Conservation (phyloP, 2,113 vertebrate genomes). For the Phylloscopus trochiloides region DNA sequence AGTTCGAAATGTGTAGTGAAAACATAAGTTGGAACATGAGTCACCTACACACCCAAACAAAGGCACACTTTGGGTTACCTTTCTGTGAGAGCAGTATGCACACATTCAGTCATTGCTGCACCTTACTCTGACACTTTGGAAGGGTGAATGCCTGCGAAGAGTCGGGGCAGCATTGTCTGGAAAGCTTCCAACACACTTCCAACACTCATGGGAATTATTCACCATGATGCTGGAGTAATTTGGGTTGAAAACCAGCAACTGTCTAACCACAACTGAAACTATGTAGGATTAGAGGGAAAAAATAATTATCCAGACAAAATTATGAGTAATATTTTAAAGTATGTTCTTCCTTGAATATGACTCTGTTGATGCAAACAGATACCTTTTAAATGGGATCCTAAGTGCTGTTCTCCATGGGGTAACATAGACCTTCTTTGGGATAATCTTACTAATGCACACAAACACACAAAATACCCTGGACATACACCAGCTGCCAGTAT, state of each 20-base stretch:
- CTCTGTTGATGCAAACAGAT: not conserved
- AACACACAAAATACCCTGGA: not conserved
- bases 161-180: not conserved
- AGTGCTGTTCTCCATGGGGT: not conserved
- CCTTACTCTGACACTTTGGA: not conserved
- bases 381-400: not conserved
- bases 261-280: not conserved
- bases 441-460: not conserved
- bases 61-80: not conserved
- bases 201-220: not conserved
- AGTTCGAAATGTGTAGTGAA: not conserved
- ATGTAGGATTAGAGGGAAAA: not conserved
- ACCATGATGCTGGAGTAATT: not conserved
- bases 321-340: not conserved
- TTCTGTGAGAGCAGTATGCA: not conserved
- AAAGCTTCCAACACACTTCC: not conserved
- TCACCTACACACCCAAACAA: not conserved
- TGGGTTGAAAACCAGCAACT: not conserved
- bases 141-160: accelerated
- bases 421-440: not conserved
- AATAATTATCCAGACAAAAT: not conserved
- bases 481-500: not conserved
- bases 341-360: not conserved
- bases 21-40: not conserved
- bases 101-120: not conserved